These are phyloP conservation scores for Yponomeuta sedellus DNA, from an alignment of 2,888 invertebrate species.

Conservation along the genomic window DNA sequence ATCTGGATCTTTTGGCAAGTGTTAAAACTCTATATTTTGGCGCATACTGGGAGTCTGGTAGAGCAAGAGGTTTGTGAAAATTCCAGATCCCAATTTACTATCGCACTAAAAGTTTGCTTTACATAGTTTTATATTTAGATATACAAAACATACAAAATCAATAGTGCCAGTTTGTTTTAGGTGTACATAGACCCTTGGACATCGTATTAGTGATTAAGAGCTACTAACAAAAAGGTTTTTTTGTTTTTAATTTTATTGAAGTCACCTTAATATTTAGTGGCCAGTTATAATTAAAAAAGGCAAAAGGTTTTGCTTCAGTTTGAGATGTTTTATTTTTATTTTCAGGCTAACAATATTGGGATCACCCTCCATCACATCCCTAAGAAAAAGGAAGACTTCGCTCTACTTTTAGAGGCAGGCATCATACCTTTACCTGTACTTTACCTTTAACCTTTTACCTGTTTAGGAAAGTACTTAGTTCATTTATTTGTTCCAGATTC, in stretches of 20 bases:
- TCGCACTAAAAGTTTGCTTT: too few relatives aligned
- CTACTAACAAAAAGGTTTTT: too few relatives aligned
- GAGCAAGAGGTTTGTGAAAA: constrained; percentile 27
- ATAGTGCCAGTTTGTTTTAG: too few relatives aligned
- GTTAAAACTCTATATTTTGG: constrained; percentile 46
- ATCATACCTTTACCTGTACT: background rate
- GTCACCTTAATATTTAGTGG: too few relatives aligned
- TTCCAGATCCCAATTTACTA: background rate
- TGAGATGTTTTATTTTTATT: constrained; percentile 16
- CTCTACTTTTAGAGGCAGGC: constrained; percentile 48
- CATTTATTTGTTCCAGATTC: constrained; percentile 14
- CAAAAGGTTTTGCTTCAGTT: too few relatives aligned
- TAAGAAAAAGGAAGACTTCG: constrained; percentile 42
- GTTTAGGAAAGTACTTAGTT: background rate
- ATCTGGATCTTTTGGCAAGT: constrained; percentile 57
- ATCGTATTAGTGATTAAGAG: too few relatives aligned
- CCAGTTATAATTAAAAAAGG: too few relatives aligned
- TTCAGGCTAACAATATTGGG: constrained; percentile 46
- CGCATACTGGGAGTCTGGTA: constrained; percentile 42
- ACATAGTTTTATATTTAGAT: too few relatives aligned
- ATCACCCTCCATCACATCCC: constrained; percentile 47
- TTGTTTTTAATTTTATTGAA: too few relatives aligned
- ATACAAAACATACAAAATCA: too few relatives aligned
- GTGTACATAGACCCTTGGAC: too few relatives aligned
- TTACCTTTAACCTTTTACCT: too few relatives aligned